phyloP scores from a whole-genome alignment of 2,888 invertebrate species.

The Microplitis deprimator region DNA sequence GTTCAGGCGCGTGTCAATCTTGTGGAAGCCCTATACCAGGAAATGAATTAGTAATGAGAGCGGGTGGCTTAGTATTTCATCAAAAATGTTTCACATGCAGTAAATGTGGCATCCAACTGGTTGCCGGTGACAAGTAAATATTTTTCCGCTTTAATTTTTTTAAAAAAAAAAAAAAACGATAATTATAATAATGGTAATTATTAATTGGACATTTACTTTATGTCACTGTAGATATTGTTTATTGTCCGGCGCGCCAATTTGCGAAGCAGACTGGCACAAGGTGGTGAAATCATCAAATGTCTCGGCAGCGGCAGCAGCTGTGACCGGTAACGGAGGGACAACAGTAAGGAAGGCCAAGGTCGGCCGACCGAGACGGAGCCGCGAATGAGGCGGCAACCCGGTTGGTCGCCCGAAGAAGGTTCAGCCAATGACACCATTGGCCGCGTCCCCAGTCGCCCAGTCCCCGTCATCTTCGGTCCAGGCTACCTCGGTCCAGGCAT shows the following conservation, averaged over 20 bases:
- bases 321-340: conserved; percentile 75
- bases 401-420: conserved; percentile 71
- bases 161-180: neutral
- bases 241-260: conserved; percentile 90
- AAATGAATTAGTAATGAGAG: conserved; percentile 93
- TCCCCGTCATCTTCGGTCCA: conserved; percentile 53
- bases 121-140: conserved; percentile 88
- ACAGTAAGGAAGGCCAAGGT: conserved; percentile 91
- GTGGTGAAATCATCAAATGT: conserved; percentile 78
- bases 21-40: conserved; percentile 95
- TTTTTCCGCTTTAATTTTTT: neutral
- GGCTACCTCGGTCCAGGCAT: conserved; percentile 41
- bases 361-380: conserved; percentile 89
- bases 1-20: conserved; percentile 91
- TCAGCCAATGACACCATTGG: conserved; percentile 61
- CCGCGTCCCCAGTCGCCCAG: conserved; percentile 43
- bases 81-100: conserved; percentile 96
- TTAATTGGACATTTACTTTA: neutral
- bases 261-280: conserved; percentile 97
- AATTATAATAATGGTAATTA: neutral
- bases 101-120: conserved; percentile 90
- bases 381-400: conserved; percentile 83
- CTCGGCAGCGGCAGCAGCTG: conserved; percentile 79
- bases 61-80: conserved; percentile 87
- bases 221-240: conserved; percentile 82